Base-by-base conservation (phyloP, 92 coral and sea anemone genomes). In the Umimayanthus kanabou region DNA sequence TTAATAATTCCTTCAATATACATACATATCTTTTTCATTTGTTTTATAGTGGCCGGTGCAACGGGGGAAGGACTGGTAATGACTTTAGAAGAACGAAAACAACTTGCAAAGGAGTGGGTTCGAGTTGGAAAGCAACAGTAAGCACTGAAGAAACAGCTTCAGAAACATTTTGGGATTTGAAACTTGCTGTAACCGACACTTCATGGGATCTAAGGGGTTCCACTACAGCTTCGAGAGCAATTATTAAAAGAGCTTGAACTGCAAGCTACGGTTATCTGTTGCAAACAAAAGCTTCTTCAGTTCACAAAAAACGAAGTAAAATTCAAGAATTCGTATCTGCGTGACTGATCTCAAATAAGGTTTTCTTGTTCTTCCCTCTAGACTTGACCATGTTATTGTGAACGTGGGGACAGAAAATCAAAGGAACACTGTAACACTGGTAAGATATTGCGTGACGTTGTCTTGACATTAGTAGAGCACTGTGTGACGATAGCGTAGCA, bases 21-120 rank as follows among this genome's bases (percentile, higher is more conserved):
- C 37, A 33, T 33, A 33, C 37, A 33, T 33, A 33, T 33, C 37
- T 33, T 33, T 11, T 14, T 16, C 10, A 10, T 29, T 72, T 3
- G 8, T 30, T 16, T 74, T 16, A 25, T 37, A 94, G 98, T 95
- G 8, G 74, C 75, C 66, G 98, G 98, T 20, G 87, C 93, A 9
- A 81, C 90, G 40, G 98, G 98, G 13, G 98, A 93, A 73, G 80
- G 94, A 7, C 84, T 77, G 25, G 55, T 89, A 39, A 81, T 90
- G 39, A 73, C 94, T 40, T 85, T 93, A 39, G 92, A 93, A 14
- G 98, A 95, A 80, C 85, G 98, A 40, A 95, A 93, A 79, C 71
- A 80, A 15, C 81, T 91, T 13, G 98, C 98, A 14, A 91, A 79
- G 71, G 85, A 89, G 47, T 95, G 98, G 98, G 77, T 93, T 18